A percentile compares a stretch with the other conserved stretches of the same genome.
These are phyloP conservation scores for Ceriagrion tenellum DNA, from an alignment of 2,888 invertebrate genomes.

Conservation along the genomic window DNA sequence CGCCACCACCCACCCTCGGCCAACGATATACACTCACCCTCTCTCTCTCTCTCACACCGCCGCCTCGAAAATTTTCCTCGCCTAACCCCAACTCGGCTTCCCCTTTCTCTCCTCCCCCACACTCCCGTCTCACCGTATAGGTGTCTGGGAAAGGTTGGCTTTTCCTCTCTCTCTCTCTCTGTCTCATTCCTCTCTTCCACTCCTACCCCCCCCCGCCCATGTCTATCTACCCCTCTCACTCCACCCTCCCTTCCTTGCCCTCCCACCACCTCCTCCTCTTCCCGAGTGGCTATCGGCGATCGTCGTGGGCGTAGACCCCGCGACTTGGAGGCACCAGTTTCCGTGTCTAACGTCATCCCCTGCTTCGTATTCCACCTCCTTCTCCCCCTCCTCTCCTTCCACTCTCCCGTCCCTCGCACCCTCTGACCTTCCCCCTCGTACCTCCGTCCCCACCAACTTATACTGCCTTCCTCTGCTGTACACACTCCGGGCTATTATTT, in stretches of 20 bases:
- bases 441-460: background rate
- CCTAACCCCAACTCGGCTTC: background rate
- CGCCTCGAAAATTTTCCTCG: background rate
- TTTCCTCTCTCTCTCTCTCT: conserved; percentile 25
- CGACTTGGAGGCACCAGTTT: conserved; percentile 66
- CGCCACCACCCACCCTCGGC: conserved; percentile 2
- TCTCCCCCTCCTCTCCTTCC: background rate
- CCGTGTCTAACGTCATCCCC: conserved; percentile 53
- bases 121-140: conserved; percentile 30
- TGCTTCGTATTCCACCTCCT: background rate
- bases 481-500: conserved; percentile 19
- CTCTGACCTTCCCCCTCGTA: background rate
- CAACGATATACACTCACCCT: conserved; percentile 61
- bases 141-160: conserved; percentile 60
- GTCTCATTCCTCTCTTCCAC: background rate
- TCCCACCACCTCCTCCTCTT: background rate
- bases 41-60: conserved; percentile 46
- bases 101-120: background rate
- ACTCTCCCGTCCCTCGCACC: background rate
- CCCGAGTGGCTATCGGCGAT: conserved; percentile 11
- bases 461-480: conserved; percentile 28
- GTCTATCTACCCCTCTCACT: background rate
- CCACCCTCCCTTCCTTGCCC: background rate
- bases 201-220: too few relatives aligned
- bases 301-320: conserved; percentile 63